Base-by-base conservation (phyloP, 1,140 invertebrate genomes). In the Drosophila gunungcola region DNA sequence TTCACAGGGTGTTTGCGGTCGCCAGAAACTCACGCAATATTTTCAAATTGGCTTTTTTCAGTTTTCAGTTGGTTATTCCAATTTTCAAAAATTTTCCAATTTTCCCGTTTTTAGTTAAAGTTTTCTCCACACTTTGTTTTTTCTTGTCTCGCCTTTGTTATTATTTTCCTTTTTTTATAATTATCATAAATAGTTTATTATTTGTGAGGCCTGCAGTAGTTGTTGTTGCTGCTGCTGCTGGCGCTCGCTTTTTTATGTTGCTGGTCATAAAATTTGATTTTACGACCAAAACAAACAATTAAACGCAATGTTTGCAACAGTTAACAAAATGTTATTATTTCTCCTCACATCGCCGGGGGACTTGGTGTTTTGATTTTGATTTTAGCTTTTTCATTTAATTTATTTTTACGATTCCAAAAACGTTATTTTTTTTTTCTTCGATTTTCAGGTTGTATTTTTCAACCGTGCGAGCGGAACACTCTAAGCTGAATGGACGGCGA, bases 251-350 rank as follows among this genome's bases (percentile, higher is more conserved):
- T 85, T 90, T 91, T 84, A 91, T 85, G 83, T 90, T 91, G 90
- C 62, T 84, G 86, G 80, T 80, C 83, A 91, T 91, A 91, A 91
- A 91, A 91, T 90, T 90, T 78, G 73, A 91, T 91, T 91, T 91
- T 90, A 91, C 86, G 90, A 91, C 84, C 90, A 91, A 91, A 91
- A 91, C 90, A 91, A 91, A 91, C 83, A 91, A 91, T 91, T 90
- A 90, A 90, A 91, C 77, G 78, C 82, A 82, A 43, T 67, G 84
- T 64, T 84, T 83, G 85, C 79, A 89, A 89, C 84, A 89, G 80
- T 85, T 88, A 83, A 88, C 75, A 79, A 79, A 81, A 85, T 82
- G 68, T 82, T 89, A 69, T 65, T 72, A 68, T 89, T 88, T 86
- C 54, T 76, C 68, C 45, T 43, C 58, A 46, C 43, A 61, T 61